Base-by-base conservation (phyloP, 1,140 invertebrate species). In the Riptortus pedestris region DNA sequence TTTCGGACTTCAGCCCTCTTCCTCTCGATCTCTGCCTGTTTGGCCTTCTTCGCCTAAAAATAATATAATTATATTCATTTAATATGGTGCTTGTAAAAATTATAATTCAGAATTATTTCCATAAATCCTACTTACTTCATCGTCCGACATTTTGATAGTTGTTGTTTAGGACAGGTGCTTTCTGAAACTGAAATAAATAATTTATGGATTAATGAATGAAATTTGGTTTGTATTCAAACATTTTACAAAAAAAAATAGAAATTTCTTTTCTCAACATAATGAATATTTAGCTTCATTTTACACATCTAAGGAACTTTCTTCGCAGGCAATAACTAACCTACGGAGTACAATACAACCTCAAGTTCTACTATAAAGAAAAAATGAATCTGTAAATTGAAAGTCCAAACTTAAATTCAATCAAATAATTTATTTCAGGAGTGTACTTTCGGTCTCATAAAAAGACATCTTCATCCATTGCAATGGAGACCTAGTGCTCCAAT, bases 1-100 rank as follows among this genome's bases (percentile, higher is more conserved):
- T 91, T 91, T 77, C 92, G 86, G 76, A 95, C 91, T 79, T 96
- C 91, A 73, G 90, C 90, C 79, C 90, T 88, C 81, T 93, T 94
- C 81, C 88, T 85, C 79, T 94, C 90, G 76, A 92, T 93, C 75
- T 92, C 89, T 75, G 86, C 85, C 81, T 93, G 90, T 81, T 93
- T 93, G 80, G 85, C 90, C 84, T 91, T 93, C 84, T 90, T 91
- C 83, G 88, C 88, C 68, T 69, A 33, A n/a, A 55, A 64, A 3
- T 18, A 62, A 7, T 2, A 48, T 51, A 7, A 38, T 38, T 38
- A 38, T 38, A 38, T 38, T 38, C 14, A 38, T 38, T 7, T 7
- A 20, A 51, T 9, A 18, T 51, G 18, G 14, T 38, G 31, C 14
- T 38, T 38, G 14, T 38, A 14, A 7, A 7, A 5, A 38, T 38